Conservation (phyloP, 2,797 vertebrate genomes). For the Pitangus sulphuratus region DNA sequence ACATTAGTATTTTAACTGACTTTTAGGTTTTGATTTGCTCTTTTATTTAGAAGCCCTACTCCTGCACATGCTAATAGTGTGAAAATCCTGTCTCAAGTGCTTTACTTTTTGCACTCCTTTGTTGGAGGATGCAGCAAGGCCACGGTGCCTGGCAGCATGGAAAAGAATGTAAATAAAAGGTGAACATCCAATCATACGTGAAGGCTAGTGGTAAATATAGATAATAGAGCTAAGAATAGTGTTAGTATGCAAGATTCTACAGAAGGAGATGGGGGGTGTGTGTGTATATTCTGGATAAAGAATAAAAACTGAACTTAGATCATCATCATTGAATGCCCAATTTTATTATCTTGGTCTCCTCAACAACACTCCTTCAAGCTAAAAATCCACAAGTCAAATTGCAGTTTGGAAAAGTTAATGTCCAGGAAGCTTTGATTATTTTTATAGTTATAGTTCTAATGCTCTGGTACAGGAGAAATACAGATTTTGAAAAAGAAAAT, state of each 20-base stretch:
- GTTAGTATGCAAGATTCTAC: too few species aligned
- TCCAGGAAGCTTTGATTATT: neutral
- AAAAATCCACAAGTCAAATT: neutral
- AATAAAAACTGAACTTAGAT: too few species aligned
- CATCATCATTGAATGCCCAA: too few species aligned
- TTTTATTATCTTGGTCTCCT: too few species aligned
- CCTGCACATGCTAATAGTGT: neutral
- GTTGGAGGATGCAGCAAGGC: too few species aligned
- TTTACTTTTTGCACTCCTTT: neutral
- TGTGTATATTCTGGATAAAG: too few species aligned
- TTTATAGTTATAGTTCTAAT: conserved; percentile 3
- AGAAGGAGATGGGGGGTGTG: too few species aligned
- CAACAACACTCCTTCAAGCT: neutral
- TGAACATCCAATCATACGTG: too few species aligned
- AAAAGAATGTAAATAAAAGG: too few species aligned
- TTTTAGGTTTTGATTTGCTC: neutral
- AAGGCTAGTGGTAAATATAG: too few species aligned
- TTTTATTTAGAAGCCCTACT: neutral
- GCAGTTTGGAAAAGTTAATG: neutral
- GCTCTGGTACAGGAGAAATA: neutral
- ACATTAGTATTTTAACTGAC: neutral
- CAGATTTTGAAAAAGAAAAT: neutral
- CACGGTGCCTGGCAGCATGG: too few species aligned
- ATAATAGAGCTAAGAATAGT: too few species aligned
- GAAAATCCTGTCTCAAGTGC: neutral